phyloP scores from a whole-genome alignment of 2,888 invertebrate genomes.

The Netelia melanura region DNA sequence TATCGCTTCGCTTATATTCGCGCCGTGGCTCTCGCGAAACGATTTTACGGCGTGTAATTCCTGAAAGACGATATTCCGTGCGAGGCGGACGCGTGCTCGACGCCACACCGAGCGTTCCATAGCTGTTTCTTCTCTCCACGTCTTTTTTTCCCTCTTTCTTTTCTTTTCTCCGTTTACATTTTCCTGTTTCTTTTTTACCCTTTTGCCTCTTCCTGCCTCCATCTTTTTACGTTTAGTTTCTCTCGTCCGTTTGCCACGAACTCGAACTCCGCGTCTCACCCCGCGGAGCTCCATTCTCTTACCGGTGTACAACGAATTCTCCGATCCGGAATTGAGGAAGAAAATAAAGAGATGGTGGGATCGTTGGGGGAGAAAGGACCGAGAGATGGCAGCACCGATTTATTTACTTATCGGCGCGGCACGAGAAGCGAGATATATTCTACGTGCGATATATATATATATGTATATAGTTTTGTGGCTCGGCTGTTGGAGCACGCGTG shows the following conservation, averaged over 20 bases:
- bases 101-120: slow-evolving; percentile 13
- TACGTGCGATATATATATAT: neutral
- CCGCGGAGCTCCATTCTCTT: slow-evolving; percentile 46
- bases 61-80: slow-evolving; percentile 72
- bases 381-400: slow-evolving; percentile 43
- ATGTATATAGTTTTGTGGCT: slow-evolving; percentile 2
- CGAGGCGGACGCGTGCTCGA: slow-evolving; percentile 35
- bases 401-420: slow-evolving; percentile 66
- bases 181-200: neutral
- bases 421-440: slow-evolving; percentile 56
- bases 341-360: slow-evolving; percentile 1
- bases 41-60: slow-evolving; percentile 72
- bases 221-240: neutral
- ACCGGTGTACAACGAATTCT: slow-evolving; percentile 60
- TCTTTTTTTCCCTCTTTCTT: slow-evolving; percentile 16
- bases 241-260: slow-evolving; percentile 18
- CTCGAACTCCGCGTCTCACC: slow-evolving; percentile 30
- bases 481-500: slow-evolving; percentile 23
- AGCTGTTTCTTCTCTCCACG: neutral
- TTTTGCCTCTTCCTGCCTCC: neutral
- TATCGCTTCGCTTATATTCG: slow-evolving; percentile 5
- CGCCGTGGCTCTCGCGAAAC: slow-evolving; percentile 34
- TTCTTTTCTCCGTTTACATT: neutral
- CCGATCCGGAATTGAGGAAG: slow-evolving; percentile 16
- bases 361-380: slow-evolving; percentile 1